Base-by-base conservation (phyloP, 2,888 invertebrate species). In the Tenthredo mesomela region DNA sequence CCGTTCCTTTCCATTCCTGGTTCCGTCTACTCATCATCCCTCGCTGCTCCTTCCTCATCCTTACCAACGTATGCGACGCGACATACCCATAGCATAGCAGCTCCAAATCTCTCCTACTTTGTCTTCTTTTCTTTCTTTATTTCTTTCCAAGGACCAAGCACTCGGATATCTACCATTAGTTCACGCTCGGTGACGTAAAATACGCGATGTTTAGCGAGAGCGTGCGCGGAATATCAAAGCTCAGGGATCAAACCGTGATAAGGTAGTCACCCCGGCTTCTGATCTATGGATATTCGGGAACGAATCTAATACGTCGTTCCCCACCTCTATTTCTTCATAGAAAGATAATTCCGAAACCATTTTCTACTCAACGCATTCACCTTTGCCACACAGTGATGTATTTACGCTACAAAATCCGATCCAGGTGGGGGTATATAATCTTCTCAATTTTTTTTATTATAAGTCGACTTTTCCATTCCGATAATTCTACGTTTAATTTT, bases 261-360 rank as follows among this genome's bases (percentile, higher is more conserved):
- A 4, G 29, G 29, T 21, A 77, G 21, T 29, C 50, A 50, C 77
- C 5, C 33, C 29, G 25, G 33, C 21, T 50, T 21, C 50, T 18
- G 29, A 77, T 77, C 77, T 77, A 77, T 77, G 77, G 50, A 50
- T n/a, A 77, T 77, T 33, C 50, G 77, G 77, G 29, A 77, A 47
- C 29, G 21, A 54, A 7, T 54, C 21, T 50, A 77, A 29, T 77
- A 29, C 15, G 33, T 47, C 77, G 9, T 33, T n/a, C 21, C 25
- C 25, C 15, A 43, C 43, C 71, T 21, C 40, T 43, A 10, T 73
- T 73, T 73, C 25, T 47, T 77, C 50, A 50, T 29, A 50, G 7
- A n/a, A n/a, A 29, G 50, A 29, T 25, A 15, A 77, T 73, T 73
- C 25, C 4, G 5, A 73, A 43, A 40, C 71, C 40, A 73, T 43